Percentiles rank a stretch among this genome's conserved stretches.
phyloP scores from a whole-genome alignment of 2,113 vertebrate genomes.

The Pitta sordida region DNA sequence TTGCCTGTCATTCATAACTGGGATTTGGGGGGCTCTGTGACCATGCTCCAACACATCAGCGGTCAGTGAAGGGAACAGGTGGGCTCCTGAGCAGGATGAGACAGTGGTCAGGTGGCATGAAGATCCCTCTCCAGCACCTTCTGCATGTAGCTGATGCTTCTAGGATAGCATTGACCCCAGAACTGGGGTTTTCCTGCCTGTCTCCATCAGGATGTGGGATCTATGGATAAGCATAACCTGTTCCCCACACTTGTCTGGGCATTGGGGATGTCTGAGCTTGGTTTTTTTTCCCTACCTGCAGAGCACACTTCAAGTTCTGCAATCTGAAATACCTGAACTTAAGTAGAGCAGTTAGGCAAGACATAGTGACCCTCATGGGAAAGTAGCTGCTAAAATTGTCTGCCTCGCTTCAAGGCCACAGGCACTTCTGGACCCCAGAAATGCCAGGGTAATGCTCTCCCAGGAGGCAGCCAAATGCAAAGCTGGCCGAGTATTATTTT shows the following conservation, averaged over 20 bases:
- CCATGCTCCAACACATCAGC: background rate
- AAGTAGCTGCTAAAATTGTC: background rate
- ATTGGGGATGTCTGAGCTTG: background rate
- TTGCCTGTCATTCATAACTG: background rate
- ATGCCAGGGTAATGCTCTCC: background rate
- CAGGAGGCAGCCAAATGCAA: background rate
- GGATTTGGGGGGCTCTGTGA: background rate
- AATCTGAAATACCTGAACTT: background rate
- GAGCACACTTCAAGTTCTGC: background rate
- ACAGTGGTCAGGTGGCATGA: rapidly evolving
- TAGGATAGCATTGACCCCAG: background rate
- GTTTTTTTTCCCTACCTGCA: rapidly evolving
- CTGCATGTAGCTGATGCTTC: background rate
- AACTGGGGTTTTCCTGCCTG: background rate
- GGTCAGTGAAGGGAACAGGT: background rate
- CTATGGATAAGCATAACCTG: background rate
- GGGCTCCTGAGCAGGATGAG: background rate
- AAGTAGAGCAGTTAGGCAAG: background rate
- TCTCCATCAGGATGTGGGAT: background rate
- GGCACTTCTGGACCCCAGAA: rapidly evolving
- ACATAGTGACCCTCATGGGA: background rate
- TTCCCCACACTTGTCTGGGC: background rate
- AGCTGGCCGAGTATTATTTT: background rate
- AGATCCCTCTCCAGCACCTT: background rate
- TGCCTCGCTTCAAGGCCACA: background rate